Base-by-base conservation (phyloP, 2,888 invertebrate genomes). In the Cheilosia vernalis region DNA sequence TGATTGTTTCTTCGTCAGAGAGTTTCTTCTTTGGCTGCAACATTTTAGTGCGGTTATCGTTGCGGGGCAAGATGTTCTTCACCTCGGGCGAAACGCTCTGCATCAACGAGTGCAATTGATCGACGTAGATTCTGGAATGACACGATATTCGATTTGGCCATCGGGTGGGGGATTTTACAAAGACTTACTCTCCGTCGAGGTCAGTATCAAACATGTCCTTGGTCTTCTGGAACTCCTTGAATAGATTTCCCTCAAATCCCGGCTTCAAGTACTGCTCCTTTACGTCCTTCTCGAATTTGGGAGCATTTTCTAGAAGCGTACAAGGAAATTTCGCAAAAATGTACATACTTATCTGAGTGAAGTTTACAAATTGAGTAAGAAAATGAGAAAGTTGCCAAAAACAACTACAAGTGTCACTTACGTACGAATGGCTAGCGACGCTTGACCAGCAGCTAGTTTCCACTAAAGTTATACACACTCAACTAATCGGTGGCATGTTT, bases 261-360 rank as follows among this genome's bases (percentile, higher is more conserved):
- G 93, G 93, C 89, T 94, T 94, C 55, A 94, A 88, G 87, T 93
- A 93, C n/a, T 93, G 92, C 53, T 93, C 93, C 64, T 93, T 91
- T 44, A 94, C 88, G 89, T 92, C 90, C 44, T 90, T 90, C 77
- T 92, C 89, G 87, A 91, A 80, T 15, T 89, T 88, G 21, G 87
- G 80, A 81, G 88, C 87, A 24, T 83, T 89, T 55, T 89, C 90
- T 90, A 24, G 3, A 87, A 87, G 21, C 51, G 27, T n/a, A 13
- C 51, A 37, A 10, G 19, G 47, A 67, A 27, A 51, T 60, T 58
- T 58, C 7, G 4, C 6, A 27, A 44, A 42, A 60, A n/a, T 9
- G 0, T 2, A 47, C 0, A 9, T 9, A 47, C 0, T 17, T 9
- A 2, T n/a, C 9, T 19, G 17, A 47, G 42, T 37, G 37, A 37